Percentiles rank a stretch among this genome's conserved stretches.
phyloP scores from a whole-genome alignment of 2,113 vertebrate genomes.

The Heteronetta atricapilla region DNA sequence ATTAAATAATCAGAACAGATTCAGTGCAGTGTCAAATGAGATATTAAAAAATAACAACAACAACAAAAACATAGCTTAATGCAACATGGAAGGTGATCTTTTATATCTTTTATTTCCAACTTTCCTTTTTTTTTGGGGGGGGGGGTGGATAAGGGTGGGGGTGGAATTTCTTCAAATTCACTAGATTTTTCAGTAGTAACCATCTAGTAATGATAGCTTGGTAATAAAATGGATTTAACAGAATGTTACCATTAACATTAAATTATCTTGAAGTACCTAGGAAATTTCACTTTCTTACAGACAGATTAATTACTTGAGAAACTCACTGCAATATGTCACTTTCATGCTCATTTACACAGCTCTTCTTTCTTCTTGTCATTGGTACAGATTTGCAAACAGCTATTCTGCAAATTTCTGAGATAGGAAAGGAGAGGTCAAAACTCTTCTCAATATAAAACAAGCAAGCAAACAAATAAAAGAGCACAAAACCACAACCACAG shows the following conservation, averaged over 20 bases:
- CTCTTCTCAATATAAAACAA: background rate
- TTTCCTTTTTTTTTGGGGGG: background rate
- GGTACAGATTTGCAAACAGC: background rate
- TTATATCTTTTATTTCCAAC: background rate
- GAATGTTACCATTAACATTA: background rate
- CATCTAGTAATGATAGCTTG: background rate
- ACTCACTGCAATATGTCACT: background rate
- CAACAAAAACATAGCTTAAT: background rate
- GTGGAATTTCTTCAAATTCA: background rate
- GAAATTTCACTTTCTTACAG: background rate
- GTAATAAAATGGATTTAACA: background rate
- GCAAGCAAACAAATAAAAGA: background rate
- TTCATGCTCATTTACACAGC: background rate
- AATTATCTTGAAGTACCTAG: background rate
- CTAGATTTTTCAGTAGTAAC: background rate
- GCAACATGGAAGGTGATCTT: background rate
- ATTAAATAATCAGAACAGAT: background rate
- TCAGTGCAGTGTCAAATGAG: background rate
- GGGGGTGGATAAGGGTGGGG: too few relatives aligned
- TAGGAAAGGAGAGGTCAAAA: background rate
- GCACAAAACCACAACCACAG: too few relatives aligned
- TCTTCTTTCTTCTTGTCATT: background rate
- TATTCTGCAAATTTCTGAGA: background rate
- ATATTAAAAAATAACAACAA: background rate
- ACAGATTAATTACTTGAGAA: background rate